A percentile compares a stretch with the other conserved stretches of the same genome.
phyloP scores from a whole-genome alignment of 2,888 invertebrate genomes.

The Andricus quercusramuli region DNA sequence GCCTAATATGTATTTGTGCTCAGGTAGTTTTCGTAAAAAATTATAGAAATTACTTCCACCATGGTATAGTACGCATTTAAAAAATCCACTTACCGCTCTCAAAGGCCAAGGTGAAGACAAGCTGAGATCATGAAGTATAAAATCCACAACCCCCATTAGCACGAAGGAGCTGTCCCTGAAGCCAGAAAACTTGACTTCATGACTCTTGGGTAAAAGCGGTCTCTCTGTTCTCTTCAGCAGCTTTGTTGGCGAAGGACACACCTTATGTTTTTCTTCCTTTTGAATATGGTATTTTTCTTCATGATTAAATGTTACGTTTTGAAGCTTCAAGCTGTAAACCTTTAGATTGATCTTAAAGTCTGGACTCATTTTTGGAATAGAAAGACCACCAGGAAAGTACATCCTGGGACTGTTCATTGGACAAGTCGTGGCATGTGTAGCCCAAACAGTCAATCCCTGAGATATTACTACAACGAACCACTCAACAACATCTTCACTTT shows the following conservation, averaged over 20 bases:
- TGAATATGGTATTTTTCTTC: conserved; percentile 73
- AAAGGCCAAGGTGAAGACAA: conserved; percentile 66
- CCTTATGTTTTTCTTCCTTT: conserved; percentile 58
- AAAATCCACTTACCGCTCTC: conserved; percentile 53
- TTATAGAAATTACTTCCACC: too few relatives aligned
- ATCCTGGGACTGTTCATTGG: conserved; percentile 64
- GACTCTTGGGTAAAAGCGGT: conserved; percentile 53
- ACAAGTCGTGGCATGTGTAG: conserved; percentile 63
- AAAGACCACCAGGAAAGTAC: conserved; percentile 65
- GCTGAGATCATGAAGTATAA: conserved; percentile 68
- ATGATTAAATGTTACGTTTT: conserved; percentile 69
- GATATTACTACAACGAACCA: conserved; percentile 75
- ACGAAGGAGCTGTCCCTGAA: conserved; percentile 65
- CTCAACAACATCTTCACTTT: conserved; percentile 60
- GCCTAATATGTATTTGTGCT: too few relatives aligned
- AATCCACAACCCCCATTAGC: conserved; percentile 62
- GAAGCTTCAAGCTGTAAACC: conserved; percentile 78
- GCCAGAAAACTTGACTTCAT: conserved; percentile 51
- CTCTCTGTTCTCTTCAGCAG: conserved; percentile 56
- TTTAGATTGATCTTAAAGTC: conserved; percentile 78
- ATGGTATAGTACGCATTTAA: neutral
- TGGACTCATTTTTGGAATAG: conserved; percentile 72
- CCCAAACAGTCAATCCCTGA: conserved; percentile 69
- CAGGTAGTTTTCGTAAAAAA: too few relatives aligned
- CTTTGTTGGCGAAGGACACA: conserved; percentile 69